phyloP scores from a whole-genome alignment of 2,888 invertebrate species.

The Lamellibrachia satsuma region DNA sequence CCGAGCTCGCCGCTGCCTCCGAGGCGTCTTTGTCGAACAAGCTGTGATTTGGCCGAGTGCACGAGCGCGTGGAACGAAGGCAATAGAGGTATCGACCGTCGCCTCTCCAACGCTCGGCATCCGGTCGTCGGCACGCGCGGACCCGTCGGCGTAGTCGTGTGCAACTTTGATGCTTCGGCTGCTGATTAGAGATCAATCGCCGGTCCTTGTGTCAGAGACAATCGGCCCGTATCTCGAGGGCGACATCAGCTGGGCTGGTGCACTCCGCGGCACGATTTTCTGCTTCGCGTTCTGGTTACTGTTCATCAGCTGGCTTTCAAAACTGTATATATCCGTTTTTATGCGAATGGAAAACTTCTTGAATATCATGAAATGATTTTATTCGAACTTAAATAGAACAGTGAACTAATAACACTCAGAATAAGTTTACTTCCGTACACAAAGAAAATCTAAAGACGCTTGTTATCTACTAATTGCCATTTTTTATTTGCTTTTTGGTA shows the following conservation, averaged over 20 bases:
- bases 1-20: background rate
- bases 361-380: background rate
- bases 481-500: too few relatives aligned
- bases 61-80: background rate
- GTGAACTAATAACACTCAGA: too few relatives aligned
- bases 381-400: too few relatives aligned
- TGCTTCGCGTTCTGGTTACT: background rate
- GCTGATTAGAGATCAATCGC: background rate
- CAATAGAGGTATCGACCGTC: conserved; percentile 3
- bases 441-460: too few relatives aligned
- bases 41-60: background rate
- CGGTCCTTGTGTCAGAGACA: background rate
- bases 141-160: background rate
- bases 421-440: too few relatives aligned
- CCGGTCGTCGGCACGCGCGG: background rate
- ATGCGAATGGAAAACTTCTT: background rate
- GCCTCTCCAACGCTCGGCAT: background rate
- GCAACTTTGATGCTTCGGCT: conserved; percentile 6
- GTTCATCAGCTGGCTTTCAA: background rate
- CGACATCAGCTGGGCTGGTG: background rate
- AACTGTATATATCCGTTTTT: too few relatives aligned
- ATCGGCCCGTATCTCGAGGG: conserved; percentile 7
- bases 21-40: background rate
- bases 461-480: too few relatives aligned
- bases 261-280: background rate